A percentile compares a stretch with the other conserved stretches of the same genome.
These are phyloP conservation scores for Borostomias antarcticus DNA, from an alignment of 2,797 vertebrate genomes.

Conservation along the genomic window DNA sequence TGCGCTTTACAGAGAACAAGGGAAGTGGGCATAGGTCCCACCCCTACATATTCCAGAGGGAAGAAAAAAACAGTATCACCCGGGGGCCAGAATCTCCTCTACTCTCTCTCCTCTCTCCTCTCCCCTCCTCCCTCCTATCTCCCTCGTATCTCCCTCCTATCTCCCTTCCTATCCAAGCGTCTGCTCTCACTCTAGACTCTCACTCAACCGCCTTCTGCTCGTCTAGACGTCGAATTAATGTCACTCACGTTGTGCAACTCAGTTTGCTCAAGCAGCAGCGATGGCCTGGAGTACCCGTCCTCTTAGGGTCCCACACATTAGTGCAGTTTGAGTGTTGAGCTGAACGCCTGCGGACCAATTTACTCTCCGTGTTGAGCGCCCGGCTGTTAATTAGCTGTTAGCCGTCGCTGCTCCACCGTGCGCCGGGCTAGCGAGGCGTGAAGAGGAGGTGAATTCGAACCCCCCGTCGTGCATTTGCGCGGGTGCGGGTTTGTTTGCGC, in stretches of 20 bases:
- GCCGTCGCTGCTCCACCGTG: too few species aligned
- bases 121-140: neutral
- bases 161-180: neutral
- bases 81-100: neutral
- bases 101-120: neutral
- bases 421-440: constrained; percentile 43
- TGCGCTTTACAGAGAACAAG: too few species aligned
- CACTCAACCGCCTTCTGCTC: neutral
- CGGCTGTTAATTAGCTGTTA: too few species aligned
- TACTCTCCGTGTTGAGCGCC: neutral
- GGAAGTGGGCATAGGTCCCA: too few species aligned
- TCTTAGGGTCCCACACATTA: neutral
- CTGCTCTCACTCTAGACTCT: too few species aligned
- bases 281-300: neutral
- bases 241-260: constrained; percentile 20
- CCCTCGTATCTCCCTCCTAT: neutral
- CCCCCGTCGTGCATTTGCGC: constrained; percentile 45
- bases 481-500: constrained; percentile 13
- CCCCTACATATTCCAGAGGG: too few species aligned
- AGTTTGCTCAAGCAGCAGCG: neutral
- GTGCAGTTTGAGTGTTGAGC: neutral
- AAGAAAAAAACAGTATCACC: too few species aligned
- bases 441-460: constrained; percentile 46
- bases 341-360: neutral
- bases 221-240: constrained; percentile 41